Conservation (phyloP, 1,140 invertebrate species). For the Megalonaias nervosa region DNA sequence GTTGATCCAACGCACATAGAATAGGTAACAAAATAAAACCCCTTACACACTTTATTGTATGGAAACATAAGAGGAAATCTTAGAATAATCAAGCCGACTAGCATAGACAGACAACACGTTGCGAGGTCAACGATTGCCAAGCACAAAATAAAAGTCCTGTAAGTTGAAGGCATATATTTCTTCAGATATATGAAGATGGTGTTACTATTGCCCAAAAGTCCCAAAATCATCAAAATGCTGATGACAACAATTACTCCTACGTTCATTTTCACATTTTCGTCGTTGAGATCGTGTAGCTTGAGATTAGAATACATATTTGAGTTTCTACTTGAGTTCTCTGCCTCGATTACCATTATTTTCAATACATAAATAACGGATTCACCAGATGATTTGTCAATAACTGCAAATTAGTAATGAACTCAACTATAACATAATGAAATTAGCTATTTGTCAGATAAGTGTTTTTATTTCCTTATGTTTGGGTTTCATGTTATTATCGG, state of each 20-base stretch:
- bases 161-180: slow-evolving; percentile 31
- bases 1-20: slow-evolving; percentile 24
- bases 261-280: too few species aligned
- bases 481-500: too few species aligned
- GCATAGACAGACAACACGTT: slow-evolving; percentile 22
- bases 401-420: too few species aligned
- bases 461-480: too few species aligned
- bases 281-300: too few species aligned
- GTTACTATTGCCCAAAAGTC: slow-evolving; percentile 31
- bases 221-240: slow-evolving; percentile 17
- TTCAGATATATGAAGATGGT: slow-evolving; percentile 33
- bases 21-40: slow-evolving; percentile 20
- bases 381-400: too few species aligned
- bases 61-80: slow-evolving; percentile 16
- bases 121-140: slow-evolving; percentile 28
- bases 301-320: too few species aligned
- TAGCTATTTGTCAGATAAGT: too few species aligned
- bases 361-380: too few species aligned
- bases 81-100: slow-evolving; percentile 31
- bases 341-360: too few species aligned
- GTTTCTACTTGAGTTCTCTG: too few species aligned
- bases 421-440: too few species aligned
- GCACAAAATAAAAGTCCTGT: slow-evolving; percentile 31
- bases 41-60: slow-evolving; percentile 15
- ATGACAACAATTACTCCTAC: slow-evolving; percentile 21